Evolutionary conservation across 37 sponge, comb jelly and placozoan genomes (phyloP), one percentile per base, ranked within the genome.

Genomic region (Chondrilla cf. caribensis): DNA sequence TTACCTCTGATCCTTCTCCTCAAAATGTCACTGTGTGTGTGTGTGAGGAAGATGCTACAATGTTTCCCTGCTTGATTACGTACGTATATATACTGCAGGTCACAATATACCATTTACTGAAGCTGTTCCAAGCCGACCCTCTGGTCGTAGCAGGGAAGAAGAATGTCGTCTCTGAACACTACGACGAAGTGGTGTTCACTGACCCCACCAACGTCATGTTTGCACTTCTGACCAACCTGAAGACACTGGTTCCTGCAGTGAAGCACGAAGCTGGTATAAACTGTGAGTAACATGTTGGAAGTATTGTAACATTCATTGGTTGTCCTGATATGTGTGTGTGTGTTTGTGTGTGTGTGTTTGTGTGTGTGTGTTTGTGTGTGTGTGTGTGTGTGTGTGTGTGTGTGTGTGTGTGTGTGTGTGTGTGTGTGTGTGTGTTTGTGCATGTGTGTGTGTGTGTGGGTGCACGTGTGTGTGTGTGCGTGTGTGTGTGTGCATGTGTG

Each of bases 141-240:
- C 89, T 85, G 24, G 82, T 86, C 19, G 71, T 95, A 5, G 81
- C 90, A 14, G 93, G 91, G 42, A 91, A 91, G 88, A 93, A 93
- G 82, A 93, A 87, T 87, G 83, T 96, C 2, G 92, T 96, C 47
- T 89, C 90, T 18, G 97, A 96, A 64, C 85, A 91, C 19, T 96
- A 96, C 59, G 97, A 96, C 71, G 97, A 96, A 70, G 78, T 96
- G 21, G 94, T 96, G 70, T 96, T 96, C 86, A 96, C 87, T 18
- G 94, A 96, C 77, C 94, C 97, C 0, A 93, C 92, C 26, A 84
- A 82, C n/a, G 70, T 85, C 18, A 87, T 91, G 90, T 86, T 84
- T 73, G 81, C 86, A 37, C 54, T 89, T 0, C 87, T 96, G 17
- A 86, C 81, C 33, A 89, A 80, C 43, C 82, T 87, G 32, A 87